Percentiles rank a stretch among this genome's conserved stretches.
phyloP scores from a whole-genome alignment of 2,888 invertebrate genomes.

The Lasioglossum leucozonium region DNA sequence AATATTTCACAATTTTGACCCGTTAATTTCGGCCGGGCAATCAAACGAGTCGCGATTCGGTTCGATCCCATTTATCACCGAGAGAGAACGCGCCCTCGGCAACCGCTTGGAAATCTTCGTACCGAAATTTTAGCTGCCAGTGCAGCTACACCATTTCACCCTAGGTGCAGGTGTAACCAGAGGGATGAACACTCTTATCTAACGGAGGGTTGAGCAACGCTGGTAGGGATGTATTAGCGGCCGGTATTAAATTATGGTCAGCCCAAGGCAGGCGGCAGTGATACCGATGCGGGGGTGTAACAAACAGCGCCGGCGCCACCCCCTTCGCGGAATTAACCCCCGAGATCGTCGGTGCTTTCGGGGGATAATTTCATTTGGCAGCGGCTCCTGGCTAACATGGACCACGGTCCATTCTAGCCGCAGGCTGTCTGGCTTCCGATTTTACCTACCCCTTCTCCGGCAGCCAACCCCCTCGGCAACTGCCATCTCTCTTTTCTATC shows the following conservation, averaged over 20 bases:
- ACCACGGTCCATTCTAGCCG: constrained; percentile 59
- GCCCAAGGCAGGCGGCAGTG: constrained; percentile 76
- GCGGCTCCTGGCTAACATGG: constrained; percentile 64
- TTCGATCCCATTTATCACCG: constrained; percentile 18
- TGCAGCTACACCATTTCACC: constrained; percentile 17
- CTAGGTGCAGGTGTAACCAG: neutral
- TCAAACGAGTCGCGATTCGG: constrained; percentile 8
- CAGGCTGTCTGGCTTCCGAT: constrained; percentile 63
- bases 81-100: neutral
- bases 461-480: neutral
- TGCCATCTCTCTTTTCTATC: constrained; percentile 49
- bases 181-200: constrained; percentile 26
- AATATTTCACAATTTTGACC: neutral
- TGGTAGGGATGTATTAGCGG: constrained; percentile 78
- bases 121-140: constrained; percentile 22
- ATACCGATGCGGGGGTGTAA: constrained; percentile 73
- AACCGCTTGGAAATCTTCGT: constrained; percentile 10
- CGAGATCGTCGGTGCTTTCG: constrained; percentile 76
- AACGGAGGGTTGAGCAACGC: constrained; percentile 53
- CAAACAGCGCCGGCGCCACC: constrained; percentile 69
- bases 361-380: constrained; percentile 82
- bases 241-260: constrained; percentile 81
- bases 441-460: constrained; percentile 21
- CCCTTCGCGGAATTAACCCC: constrained; percentile 75
- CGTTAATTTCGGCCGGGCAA: neutral